Conservation (phyloP, 1,140 invertebrate species). For the Drosophila kohkoa region DNA sequence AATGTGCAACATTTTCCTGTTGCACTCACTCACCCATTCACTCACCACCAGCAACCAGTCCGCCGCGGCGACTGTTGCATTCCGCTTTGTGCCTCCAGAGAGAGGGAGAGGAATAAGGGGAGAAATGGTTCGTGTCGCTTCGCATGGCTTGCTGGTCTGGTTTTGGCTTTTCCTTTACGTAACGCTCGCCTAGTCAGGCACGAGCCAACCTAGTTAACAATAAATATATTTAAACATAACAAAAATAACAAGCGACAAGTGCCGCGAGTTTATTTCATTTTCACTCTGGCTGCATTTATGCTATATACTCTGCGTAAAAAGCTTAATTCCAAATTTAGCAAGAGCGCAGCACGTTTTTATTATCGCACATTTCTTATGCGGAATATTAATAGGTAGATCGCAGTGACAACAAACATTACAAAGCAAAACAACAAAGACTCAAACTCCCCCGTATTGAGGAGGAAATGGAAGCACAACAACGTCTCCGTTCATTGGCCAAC, state of each 20-base stretch:
- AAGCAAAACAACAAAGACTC: conserved; percentile 4
- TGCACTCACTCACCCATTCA: conserved; percentile 12
- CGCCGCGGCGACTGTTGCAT: conserved; percentile 42
- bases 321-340: conserved; percentile 12
- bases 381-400: conserved; percentile 59
- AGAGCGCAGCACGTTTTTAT: conserved; percentile 70
- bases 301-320: conserved; percentile 16
- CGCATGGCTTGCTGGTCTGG: conserved; percentile 32
- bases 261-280: conserved; percentile 43
- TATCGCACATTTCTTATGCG: conserved; percentile 72
- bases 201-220: conserved; percentile 70
- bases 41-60: conserved; percentile 60
- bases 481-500: conserved; percentile 67
- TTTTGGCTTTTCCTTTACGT: conserved; percentile 75
- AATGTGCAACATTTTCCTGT: conserved; percentile 57
- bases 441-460: conserved; percentile 27
- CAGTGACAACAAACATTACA: conserved; percentile 23
- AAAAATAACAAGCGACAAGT: conserved; percentile 11
- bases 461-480: conserved; percentile 53
- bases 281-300: conserved; percentile 60
- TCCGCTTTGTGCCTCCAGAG: conserved; percentile 24
- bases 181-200: conserved; percentile 57
- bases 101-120: not conserved
- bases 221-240: conserved; percentile 21
- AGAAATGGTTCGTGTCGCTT: conserved; percentile 26